Base-by-base conservation (phyloP, 2,113 vertebrate genomes). In the Mellivora capensis region DNA sequence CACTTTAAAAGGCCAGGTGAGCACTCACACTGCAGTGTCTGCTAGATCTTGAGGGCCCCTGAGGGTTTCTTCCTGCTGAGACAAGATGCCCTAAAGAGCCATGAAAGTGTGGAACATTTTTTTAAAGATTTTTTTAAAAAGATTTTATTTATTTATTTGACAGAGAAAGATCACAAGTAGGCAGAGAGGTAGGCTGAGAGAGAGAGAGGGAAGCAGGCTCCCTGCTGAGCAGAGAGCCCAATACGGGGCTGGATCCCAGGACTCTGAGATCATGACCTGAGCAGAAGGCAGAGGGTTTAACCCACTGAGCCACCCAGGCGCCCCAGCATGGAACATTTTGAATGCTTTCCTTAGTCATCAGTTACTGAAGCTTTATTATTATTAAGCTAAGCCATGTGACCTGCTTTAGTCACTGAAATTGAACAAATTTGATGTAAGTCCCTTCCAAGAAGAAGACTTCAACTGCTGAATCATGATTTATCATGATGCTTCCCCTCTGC, bases 341-440 rank as follows among this genome's bases (percentile, higher is more conserved):
- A 83, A 61, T 61, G 54, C 6, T 83, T 62, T 86, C 25, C 17
- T 79, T 52, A 34, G 42, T 77, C 44, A 71, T 57, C 44, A 79
- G 57, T 79, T 67, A 47, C 69, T 72, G 44, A 79, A 57, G 21
- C 8, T 91, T 93, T 93, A 39, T 87, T 82, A 72, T 61, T 42
- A 61, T 71, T 93, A 94, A 86, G 14, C 2, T 59, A 64, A 88
- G 10, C 3, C 27, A 39, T 27, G 13, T 72, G 13, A 42, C 44
- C 83, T 72, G 29, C 2, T 85, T 95, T 89, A 3, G 5, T 74
- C 80, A 72, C 11, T 72, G 44, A 95, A 79, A 95, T 52, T 64
- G 18, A 77, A 47, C 61, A 87, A 52, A 64, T 80, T 6, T 74
- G 37, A 80, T 47, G 1, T 52, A 47, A 37, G 31, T 52, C 64